Evolutionary conservation across 1,140 invertebrate species (phyloP).

Genomic region (Capitella teleta): DNA sequence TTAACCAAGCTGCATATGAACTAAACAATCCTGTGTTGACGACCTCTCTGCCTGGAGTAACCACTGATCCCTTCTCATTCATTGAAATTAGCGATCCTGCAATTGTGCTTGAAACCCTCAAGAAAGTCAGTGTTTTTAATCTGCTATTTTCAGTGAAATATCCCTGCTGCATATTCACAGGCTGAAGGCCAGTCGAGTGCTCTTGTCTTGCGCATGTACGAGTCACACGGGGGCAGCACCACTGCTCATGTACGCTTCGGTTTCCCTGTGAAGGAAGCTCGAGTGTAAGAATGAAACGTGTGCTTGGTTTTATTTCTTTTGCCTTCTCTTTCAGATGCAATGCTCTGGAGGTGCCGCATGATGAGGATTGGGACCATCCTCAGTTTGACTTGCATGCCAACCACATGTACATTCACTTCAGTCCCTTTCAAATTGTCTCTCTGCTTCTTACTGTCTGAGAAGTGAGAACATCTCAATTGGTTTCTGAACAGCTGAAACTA

Average conservation of each 20-base stretch:
- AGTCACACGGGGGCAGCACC: conserved; percentile 30
- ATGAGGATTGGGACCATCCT: too few relatives aligned
- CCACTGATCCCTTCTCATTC: conserved; percentile 9
- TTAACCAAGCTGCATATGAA: conserved; percentile 37
- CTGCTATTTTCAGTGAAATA: background rate
- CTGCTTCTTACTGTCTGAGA: too few relatives aligned
- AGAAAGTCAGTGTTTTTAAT: conserved; percentile 12
- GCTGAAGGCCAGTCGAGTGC: background rate
- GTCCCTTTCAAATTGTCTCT: background rate
- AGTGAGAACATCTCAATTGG: too few relatives aligned
- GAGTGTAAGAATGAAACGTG: background rate
- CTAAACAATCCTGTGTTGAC: conserved; percentile 32
- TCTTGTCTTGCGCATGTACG: conserved; percentile 30
- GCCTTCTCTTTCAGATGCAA: background rate
- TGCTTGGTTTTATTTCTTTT: background rate
- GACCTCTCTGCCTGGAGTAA: background rate
- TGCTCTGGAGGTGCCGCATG: background rate
- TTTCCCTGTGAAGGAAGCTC: background rate
- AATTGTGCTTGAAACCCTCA: conserved; percentile 39
- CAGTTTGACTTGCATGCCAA: background rate
- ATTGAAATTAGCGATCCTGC: conserved; percentile 22
- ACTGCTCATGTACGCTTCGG: background rate
- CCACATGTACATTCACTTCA: background rate
- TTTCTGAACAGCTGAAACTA: too few relatives aligned
- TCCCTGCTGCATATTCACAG: too few relatives aligned